Percentiles rank a stretch among this genome's conserved stretches.
These are phyloP conservation scores for Buathra laborator DNA, from an alignment of 2,888 invertebrate species.

Conservation along the genomic window DNA sequence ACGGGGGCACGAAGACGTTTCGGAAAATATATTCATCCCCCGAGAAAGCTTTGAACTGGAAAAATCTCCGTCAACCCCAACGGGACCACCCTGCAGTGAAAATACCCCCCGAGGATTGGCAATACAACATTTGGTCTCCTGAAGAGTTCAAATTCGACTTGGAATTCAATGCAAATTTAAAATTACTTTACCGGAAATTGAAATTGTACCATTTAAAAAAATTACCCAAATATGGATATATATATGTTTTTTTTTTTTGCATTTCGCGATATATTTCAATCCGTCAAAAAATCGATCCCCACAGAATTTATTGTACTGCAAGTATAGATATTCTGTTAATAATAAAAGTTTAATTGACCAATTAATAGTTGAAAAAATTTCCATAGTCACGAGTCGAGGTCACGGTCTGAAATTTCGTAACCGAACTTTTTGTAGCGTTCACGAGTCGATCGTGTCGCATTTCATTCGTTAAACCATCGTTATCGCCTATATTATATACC, in stretches of 20 bases:
- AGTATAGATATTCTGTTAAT: background rate
- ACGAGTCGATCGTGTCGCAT: constrained; percentile 2
- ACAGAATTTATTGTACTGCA: background rate
- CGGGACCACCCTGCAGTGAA: constrained; percentile 6
- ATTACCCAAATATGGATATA: background rate
- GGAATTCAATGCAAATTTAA: background rate
- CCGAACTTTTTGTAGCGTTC: constrained; percentile 15
- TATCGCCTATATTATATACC: constrained; percentile 13
- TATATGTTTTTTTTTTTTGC: background rate
- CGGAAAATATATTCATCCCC: constrained; percentile 42
- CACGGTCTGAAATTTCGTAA: constrained; percentile 14
- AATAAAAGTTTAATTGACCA: background rate
- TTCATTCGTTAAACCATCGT: constrained; percentile 23
- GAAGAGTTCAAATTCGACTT: background rate
- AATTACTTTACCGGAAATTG: background rate
- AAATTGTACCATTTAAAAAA: background rate
- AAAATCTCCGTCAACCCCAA: constrained; percentile 48
- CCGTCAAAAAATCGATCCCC: background rate
- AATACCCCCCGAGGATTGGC: constrained; percentile 40
- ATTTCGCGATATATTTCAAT: background rate
- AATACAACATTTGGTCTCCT: constrained; percentile 27
- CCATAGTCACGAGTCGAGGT: background rate
- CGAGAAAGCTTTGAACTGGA: constrained; percentile 31
- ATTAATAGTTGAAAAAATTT: background rate
- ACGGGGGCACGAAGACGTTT: constrained; percentile 47